These are phyloP conservation scores for Achroia grisella DNA, from an alignment of 1,140 invertebrate genomes.

Conservation along the genomic window DNA sequence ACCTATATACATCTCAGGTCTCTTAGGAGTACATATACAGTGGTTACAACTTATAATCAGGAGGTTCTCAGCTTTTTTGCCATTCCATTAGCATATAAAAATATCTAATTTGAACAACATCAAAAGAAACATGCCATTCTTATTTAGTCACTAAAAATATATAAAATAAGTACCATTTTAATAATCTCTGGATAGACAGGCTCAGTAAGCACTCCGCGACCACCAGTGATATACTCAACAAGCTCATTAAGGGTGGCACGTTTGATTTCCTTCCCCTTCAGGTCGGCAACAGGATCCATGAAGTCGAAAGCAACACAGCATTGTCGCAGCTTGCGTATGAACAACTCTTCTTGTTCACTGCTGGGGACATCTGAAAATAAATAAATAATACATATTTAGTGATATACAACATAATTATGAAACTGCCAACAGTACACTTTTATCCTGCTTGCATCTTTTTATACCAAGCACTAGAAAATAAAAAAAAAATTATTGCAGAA, in stretches of 20 bases:
- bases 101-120: too few species aligned
- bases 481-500: too few species aligned
- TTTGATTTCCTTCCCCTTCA: constrained; percentile 99
- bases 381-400: constrained; percentile 1
- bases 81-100: too few species aligned
- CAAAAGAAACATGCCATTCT: too few species aligned
- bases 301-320: constrained; percentile 99
- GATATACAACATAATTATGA: not conserved
- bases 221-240: constrained; percentile 97
- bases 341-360: constrained; percentile 96
- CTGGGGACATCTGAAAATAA: constrained; percentile 89
- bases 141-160: too few species aligned
- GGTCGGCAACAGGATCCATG: constrained; percentile 97
- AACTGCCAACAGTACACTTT: too few species aligned
- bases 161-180: constrained; percentile 84
- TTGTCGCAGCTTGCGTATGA: constrained; percentile 97
- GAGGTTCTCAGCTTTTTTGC: too few species aligned
- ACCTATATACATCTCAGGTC: too few species aligned
- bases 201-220: constrained; percentile 96
- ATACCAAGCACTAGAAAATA: too few species aligned
- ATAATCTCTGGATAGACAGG: constrained; percentile 98
- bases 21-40: too few species aligned
- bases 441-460: too few species aligned
- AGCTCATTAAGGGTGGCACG: constrained; percentile 97
- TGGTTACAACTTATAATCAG: too few species aligned